Percentiles rank a stretch among this genome's conserved stretches.
phyloP scores from a whole-genome alignment of 2,113 vertebrate genomes.

The Brachirus orientalis region DNA sequence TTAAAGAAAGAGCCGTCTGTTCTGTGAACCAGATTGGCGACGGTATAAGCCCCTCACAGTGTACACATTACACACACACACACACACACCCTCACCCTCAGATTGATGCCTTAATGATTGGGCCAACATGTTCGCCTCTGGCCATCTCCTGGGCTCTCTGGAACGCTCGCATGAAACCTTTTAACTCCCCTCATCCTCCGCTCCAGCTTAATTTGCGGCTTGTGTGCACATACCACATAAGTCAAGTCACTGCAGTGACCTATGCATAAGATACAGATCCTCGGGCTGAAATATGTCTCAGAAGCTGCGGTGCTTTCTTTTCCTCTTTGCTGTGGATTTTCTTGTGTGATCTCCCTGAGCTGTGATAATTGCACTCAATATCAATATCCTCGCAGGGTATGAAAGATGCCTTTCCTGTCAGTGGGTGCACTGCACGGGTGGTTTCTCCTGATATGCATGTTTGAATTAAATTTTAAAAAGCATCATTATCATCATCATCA shows the following conservation, averaged over 20 bases:
- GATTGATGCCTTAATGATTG: slow-evolving; percentile 67
- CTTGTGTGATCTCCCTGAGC: slow-evolving; percentile 36
- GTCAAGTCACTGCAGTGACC: slow-evolving; percentile 55
- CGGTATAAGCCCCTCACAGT: slow-evolving; percentile 26
- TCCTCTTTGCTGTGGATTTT: slow-evolving; percentile 54
- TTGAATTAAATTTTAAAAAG: neutral
- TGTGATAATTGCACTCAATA: slow-evolving; percentile 22
- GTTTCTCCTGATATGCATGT: neutral
- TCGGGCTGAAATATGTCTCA: slow-evolving; percentile 51
- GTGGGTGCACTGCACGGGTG: neutral
- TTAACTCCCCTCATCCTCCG: slow-evolving; percentile 44
- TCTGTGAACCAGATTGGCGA: slow-evolving; percentile 55
- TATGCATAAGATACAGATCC: slow-evolving; percentile 51
- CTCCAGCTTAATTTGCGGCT: slow-evolving; percentile 56
- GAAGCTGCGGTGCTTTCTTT: slow-evolving; percentile 52
- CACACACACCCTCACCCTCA: neutral
- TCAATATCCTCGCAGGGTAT: slow-evolving; percentile 15
- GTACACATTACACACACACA: slow-evolving; percentile 1
- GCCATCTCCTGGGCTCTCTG: slow-evolving; percentile 54
- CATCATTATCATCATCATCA: slow-evolving; percentile 4
- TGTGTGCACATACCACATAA: slow-evolving; percentile 69
- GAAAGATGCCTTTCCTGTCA: slow-evolving; percentile 3
- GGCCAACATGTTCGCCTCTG: slow-evolving; percentile 65
- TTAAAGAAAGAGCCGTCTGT: slow-evolving; percentile 31
- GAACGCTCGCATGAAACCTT: slow-evolving; percentile 46